Evolutionary conservation across 2,113 vertebrate species (phyloP).

Genomic region (Megaceryle maxima): DNA sequence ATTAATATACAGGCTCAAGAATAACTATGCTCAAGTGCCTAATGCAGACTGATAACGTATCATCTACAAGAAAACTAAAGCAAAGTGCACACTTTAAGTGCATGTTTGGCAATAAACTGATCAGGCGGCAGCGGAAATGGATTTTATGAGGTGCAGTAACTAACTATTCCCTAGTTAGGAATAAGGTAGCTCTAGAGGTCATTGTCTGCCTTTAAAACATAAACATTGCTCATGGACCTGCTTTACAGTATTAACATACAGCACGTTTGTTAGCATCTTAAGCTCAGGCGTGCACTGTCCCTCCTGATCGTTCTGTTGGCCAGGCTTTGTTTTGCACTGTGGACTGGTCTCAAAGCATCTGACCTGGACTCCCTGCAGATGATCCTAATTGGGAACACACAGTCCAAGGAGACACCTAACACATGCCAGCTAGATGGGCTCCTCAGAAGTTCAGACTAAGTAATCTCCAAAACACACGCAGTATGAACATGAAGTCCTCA

Average conservation of each 20-base stretch:
- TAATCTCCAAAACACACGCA: neutral
- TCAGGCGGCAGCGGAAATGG: rapidly evolving
- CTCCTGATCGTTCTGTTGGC: neutral
- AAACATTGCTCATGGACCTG: neutral
- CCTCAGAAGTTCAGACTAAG: neutral
- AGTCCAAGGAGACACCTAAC: neutral
- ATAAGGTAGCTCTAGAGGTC: neutral
- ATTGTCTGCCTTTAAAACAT: neutral
- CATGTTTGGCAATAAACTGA: neutral
- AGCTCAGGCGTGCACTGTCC: neutral
- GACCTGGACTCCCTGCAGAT: neutral
- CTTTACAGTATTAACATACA: neutral
- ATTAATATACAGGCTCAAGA: neutral
- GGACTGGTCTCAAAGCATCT: neutral
- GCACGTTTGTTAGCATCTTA: neutral
- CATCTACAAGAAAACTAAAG: neutral
- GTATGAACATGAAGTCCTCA: neutral
- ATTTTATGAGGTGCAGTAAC: neutral
- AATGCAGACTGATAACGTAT: rapidly evolving
- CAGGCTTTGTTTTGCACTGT: neutral
- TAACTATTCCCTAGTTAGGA: neutral
- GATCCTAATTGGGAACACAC: neutral
- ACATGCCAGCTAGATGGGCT: neutral
- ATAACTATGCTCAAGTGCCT: neutral
- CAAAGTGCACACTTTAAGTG: neutral